Conservation (phyloP, 2,888 invertebrate species). For the Pristionchus entomophagus region DNA sequence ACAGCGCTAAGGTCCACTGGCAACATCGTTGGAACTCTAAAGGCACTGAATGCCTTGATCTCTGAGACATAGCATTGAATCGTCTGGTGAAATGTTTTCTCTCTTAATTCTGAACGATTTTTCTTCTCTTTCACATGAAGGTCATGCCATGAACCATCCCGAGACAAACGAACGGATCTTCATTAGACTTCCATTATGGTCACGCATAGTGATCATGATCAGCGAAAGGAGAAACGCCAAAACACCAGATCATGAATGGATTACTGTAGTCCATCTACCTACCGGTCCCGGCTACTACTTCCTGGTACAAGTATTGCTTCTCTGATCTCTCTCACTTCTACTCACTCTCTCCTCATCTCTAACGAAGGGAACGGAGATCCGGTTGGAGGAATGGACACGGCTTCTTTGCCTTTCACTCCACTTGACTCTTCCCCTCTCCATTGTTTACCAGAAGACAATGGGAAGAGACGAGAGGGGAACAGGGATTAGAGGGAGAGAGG, state of each 20-base stretch:
- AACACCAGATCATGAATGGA: background rate
- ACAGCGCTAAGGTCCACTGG: slow-evolving; percentile 37
- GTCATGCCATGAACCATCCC: no score
- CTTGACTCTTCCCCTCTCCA: slow-evolving; percentile 15
- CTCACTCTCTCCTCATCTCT: slow-evolving; percentile 17
- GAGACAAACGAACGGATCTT: no score
- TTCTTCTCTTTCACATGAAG: no score
- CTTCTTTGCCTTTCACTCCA: slow-evolving; percentile 6
- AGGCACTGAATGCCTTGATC: no score
- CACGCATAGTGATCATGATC: no score
- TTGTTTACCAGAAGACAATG: slow-evolving; percentile 41
- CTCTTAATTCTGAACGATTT: no score
- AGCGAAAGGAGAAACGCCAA: no score
- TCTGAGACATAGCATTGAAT: no score
- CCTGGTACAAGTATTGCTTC: slow-evolving; percentile 13
- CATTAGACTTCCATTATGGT: no score
- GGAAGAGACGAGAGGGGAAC: background rate
- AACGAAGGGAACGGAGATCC: slow-evolving; percentile 28
- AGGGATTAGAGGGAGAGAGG: slow-evolving; percentile 8
- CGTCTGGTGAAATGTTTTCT: no score
- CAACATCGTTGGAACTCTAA: background rate
- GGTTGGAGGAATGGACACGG: background rate
- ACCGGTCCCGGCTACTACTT: slow-evolving; percentile 15
- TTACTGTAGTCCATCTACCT: background rate
- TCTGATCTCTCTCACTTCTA: slow-evolving; percentile 17